These are phyloP conservation scores for Rhabditoides inermis DNA, from an alignment of 2,888 invertebrate genomes.

Conservation along the genomic window DNA sequence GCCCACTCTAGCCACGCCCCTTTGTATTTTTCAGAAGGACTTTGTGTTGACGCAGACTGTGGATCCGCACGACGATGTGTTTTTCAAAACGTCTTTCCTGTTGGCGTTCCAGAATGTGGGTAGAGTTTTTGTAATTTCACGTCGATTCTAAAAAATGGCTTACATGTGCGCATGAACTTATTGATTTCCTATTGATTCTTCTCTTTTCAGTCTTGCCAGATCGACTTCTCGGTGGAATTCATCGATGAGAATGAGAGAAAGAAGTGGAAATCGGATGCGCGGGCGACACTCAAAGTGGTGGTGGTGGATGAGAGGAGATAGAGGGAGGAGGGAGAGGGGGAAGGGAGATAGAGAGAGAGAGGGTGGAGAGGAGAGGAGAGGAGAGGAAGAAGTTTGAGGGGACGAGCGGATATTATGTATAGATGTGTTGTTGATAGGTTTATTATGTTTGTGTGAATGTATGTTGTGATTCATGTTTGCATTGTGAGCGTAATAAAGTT, in stretches of 20 bases:
- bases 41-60: slow-evolving; percentile 5
- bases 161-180: slow-evolving; percentile 3
- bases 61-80: slow-evolving; percentile 15
- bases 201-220: slow-evolving; percentile 17
- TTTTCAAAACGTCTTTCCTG: slow-evolving; percentile 22
- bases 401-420: no score
- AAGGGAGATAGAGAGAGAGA: no score
- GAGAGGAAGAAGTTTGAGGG: no score
- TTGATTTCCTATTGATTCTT: slow-evolving; percentile 1
- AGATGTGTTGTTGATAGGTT: no score
- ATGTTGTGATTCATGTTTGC: no score
- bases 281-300: no score
- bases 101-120: slow-evolving; percentile 7
- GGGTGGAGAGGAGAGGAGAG: no score
- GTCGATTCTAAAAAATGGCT: slow-evolving; percentile 1
- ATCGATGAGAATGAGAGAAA: slow-evolving; percentile 18
- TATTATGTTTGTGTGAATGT: no score
- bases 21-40: slow-evolving; percentile 10
- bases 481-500: no score
- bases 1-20: neutral
- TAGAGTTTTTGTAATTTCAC: neutral
- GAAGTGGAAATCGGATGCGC: slow-evolving; percentile 17
- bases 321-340: no score
- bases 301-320: no score
- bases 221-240: slow-evolving; percentile 27